Percentiles rank a stretch among this genome's conserved stretches.
Evolutionary conservation across 2,113 vertebrate genomes (phyloP).

Genomic region (Edolisoma coerulescens): DNA sequence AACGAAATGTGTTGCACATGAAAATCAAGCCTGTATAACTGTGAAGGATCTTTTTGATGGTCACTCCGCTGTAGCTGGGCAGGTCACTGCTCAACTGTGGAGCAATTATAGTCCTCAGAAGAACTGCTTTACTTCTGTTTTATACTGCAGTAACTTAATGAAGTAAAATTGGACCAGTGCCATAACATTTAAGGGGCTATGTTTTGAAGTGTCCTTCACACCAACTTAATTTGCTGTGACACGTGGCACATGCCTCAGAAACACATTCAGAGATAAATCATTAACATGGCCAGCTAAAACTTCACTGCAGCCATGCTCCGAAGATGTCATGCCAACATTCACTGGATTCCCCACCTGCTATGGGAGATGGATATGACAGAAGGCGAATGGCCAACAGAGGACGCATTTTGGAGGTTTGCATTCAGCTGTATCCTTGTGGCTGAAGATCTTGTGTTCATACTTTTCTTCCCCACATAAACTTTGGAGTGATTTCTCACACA

Average conservation of each 20-base stretch:
- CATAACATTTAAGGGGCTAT: neutral
- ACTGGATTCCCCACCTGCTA: neutral
- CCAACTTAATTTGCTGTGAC: constrained; percentile 30
- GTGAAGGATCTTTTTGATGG: neutral
- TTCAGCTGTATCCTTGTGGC: neutral
- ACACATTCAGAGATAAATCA: neutral
- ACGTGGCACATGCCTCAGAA: neutral
- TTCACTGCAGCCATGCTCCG: neutral
- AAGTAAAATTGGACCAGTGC: neutral
- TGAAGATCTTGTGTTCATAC: neutral
- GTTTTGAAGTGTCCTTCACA: constrained; percentile 40
- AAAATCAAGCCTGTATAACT: neutral
- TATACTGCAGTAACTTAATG: neutral
- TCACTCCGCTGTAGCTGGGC: neutral
- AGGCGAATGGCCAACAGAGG: neutral
- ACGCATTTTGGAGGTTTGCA: neutral
- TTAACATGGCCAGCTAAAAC: neutral
- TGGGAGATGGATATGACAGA: neutral
- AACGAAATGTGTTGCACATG: neutral
- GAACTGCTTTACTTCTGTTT: neutral
- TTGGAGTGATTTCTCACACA: neutral
- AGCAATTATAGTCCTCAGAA: neutral
- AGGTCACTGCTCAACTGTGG: neutral
- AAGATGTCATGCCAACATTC: neutral
- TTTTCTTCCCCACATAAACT: neutral